Conservation (phyloP, 2,888 invertebrate genomes). For the Ferdinandea cuprea region DNA sequence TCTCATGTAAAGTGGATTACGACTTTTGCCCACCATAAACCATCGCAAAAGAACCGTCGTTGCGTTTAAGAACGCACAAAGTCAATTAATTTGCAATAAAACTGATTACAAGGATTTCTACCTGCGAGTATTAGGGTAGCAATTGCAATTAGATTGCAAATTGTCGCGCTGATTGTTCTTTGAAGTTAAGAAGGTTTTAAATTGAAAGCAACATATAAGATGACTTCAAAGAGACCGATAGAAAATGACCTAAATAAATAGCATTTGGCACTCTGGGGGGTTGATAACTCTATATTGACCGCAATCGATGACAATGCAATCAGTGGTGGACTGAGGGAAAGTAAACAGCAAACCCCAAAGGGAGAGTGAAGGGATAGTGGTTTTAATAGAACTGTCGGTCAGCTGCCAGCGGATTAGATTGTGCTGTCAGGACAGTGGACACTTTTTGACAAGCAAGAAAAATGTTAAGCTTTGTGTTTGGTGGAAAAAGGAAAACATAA, state of each 20-base stretch:
- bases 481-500: background rate
- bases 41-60: constrained; percentile 27
- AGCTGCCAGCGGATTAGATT: constrained; percentile 17
- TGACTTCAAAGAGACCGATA: constrained; percentile 25
- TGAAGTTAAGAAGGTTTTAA: constrained; percentile 16
- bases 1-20: constrained; percentile 69
- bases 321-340: constrained; percentile 1
- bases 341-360: background rate
- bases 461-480: constrained; percentile 12
- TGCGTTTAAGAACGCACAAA: constrained; percentile 30
- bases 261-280: background rate
- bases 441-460: constrained; percentile 11
- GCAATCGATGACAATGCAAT: constrained; percentile 12
- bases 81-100: constrained; percentile 48
- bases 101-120: too few relatives aligned
- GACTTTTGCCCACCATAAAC: constrained; percentile 50
- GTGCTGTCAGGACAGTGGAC: constrained; percentile 22
- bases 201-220: constrained; percentile 4
- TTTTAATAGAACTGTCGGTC: constrained; percentile 48
- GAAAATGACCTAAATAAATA: constrained; percentile 29
- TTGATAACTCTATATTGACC: constrained; percentile 21
- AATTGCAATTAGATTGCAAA: constrained; percentile 24
- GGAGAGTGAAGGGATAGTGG: background rate
- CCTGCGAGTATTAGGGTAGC: background rate
- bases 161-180: constrained; percentile 4